These are phyloP conservation scores for Oreortyx pictus DNA, from an alignment of 2,797 vertebrate species.

Conservation along the genomic window DNA sequence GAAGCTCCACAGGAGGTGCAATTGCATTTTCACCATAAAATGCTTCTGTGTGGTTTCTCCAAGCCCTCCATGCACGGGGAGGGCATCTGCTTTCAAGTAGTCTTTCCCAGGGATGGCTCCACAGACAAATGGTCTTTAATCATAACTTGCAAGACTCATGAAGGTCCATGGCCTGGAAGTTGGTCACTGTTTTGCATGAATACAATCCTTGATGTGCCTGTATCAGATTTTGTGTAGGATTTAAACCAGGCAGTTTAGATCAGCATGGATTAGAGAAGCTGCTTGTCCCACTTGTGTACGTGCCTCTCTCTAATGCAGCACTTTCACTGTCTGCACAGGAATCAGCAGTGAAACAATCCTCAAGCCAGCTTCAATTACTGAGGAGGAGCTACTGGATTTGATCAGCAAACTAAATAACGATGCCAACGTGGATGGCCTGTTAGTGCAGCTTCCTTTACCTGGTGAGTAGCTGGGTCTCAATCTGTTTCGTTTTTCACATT, in stretches of 20 bases:
- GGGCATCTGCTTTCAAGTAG: neutral
- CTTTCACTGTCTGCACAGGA: constrained; percentile 71
- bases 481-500: accelerated
- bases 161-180: neutral
- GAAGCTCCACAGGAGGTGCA: accelerated
- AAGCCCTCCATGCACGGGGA: neutral
- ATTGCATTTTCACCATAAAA: accelerated
- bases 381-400: constrained; percentile 91
- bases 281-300: accelerated
- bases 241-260: accelerated
- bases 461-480: constrained; percentile 73
- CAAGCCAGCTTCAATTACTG: constrained; percentile 86
- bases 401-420: constrained; percentile 91
- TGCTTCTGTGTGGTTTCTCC: neutral
- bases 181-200: accelerated
- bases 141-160: accelerated
- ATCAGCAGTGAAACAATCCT: constrained; percentile 95
- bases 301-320: accelerated
- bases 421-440: constrained; percentile 88
- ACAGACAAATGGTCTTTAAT: neutral
- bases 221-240: accelerated
- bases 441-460: constrained; percentile 95
- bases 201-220: accelerated
- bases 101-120: neutral
- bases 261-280: accelerated